Conservation (phyloP, 2,888 invertebrate species). For the Limnephilus marmoratus region DNA sequence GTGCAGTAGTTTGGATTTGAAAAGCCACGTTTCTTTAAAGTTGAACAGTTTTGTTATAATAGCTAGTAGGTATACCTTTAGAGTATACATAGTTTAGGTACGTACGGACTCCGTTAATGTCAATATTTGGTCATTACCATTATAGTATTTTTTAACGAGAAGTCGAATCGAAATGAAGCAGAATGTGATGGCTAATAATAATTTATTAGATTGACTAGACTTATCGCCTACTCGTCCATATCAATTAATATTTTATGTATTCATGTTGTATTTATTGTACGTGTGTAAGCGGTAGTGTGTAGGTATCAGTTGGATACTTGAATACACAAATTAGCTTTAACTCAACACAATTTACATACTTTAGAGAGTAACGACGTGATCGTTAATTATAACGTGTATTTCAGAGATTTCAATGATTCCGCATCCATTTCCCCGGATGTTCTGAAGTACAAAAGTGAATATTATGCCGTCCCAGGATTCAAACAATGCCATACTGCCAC, state of each 20-base stretch:
- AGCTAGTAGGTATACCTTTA: not conserved
- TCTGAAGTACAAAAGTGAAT: constrained; percentile 26
- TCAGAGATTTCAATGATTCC: constrained; percentile 14
- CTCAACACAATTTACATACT: not conserved
- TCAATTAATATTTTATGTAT: not conserved
- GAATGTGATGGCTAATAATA: not conserved
- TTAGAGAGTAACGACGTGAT: not conserved
- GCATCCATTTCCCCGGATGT: constrained; percentile 20
- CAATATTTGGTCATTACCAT: not conserved
- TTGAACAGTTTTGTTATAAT: not conserved
- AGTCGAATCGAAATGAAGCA: not conserved
- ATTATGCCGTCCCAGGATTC: constrained; percentile 46
- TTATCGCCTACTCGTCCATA: not conserved
- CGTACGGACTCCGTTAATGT: no score
- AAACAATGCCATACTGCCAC: constrained; percentile 54
- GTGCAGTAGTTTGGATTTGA: not conserved
- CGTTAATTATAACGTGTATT: not conserved
- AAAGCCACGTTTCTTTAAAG: no score
- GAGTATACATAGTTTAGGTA: no score
- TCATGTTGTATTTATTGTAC: not conserved
- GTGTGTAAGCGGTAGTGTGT: not conserved
- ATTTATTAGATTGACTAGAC: not conserved
- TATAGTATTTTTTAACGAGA: not conserved
- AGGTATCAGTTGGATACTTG: not conserved
- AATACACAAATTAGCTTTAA: not conserved